Percentiles rank a stretch among this genome's conserved stretches.
phyloP scores from a whole-genome alignment of 1,140 invertebrate species.

The Helicoverpa armigera region DNA sequence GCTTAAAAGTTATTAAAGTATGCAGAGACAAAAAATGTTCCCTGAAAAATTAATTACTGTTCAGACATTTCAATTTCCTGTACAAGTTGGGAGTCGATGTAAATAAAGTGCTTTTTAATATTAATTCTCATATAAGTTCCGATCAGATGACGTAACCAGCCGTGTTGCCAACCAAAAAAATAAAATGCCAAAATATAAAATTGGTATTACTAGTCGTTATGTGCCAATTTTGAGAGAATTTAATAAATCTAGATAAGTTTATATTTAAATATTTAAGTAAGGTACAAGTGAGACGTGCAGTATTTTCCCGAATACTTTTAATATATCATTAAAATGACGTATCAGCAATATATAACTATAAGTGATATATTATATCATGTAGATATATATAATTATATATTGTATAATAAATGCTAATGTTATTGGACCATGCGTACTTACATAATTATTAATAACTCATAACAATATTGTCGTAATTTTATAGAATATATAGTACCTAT shows the following conservation, averaged over 20 bases:
- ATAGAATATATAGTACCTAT: constrained; percentile 28
- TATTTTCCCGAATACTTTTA: constrained; percentile 57
- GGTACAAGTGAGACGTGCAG: constrained; percentile 54
- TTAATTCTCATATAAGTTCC: neutral
- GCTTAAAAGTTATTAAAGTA: too few relatives aligned
- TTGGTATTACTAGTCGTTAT: constrained; percentile 64
- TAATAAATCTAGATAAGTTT: constrained; percentile 61
- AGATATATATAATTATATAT: constrained; percentile 28
- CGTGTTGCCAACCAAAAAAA: constrained; percentile 38
- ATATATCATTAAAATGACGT: constrained; percentile 52
- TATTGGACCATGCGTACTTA: constrained; percentile 45
- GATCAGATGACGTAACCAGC: constrained; percentile 41
- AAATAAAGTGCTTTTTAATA: too few relatives aligned
- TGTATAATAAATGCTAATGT: too few relatives aligned
- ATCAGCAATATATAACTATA: constrained; percentile 60
- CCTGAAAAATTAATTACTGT: too few relatives aligned
- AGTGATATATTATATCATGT: constrained; percentile 46
- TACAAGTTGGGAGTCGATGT: too few relatives aligned
- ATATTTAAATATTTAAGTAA: constrained; percentile 53
- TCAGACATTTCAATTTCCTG: too few relatives aligned
- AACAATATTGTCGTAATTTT: constrained; percentile 19
- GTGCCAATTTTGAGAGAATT: constrained; percentile 82
- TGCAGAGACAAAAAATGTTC: too few relatives aligned
- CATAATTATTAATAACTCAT: constrained; percentile 11
- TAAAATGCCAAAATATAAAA: constrained; percentile 67